These are phyloP conservation scores for Leptosomus discolor DNA, from an alignment of 2,113 vertebrate species.

Conservation along the genomic window DNA sequence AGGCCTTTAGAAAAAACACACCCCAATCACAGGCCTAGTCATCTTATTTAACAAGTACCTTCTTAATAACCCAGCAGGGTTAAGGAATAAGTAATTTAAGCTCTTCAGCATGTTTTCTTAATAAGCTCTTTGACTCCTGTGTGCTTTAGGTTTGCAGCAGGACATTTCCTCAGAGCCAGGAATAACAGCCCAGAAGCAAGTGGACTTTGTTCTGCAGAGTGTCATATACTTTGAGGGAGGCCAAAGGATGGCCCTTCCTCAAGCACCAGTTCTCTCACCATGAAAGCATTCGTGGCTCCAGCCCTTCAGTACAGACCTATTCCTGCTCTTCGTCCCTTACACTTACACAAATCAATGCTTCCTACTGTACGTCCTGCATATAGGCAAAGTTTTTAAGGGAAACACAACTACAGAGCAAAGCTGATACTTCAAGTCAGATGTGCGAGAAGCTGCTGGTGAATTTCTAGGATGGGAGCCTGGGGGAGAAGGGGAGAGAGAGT, in stretches of 20 bases:
- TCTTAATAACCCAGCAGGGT: background rate
- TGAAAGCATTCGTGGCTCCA: background rate
- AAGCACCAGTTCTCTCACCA: background rate
- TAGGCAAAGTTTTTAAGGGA: background rate
- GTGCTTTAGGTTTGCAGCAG: background rate
- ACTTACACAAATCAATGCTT: background rate
- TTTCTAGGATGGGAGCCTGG: background rate
- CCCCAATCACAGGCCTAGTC: background rate
- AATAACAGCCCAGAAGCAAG: background rate
- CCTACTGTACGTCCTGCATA: background rate
- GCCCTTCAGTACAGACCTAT: background rate
- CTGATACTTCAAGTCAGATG: background rate
- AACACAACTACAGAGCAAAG: background rate
- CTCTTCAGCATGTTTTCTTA: background rate
- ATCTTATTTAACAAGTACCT: background rate
- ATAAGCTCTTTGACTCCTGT: background rate
- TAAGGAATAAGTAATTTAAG: background rate
- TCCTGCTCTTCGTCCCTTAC: background rate
- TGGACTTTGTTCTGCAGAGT: background rate
- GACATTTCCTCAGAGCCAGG: background rate
- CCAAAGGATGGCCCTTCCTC: background rate
- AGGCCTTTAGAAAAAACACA: background rate
- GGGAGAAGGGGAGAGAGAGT: background rate
- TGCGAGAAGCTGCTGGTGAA: background rate
- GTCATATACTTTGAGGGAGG: background rate